Conservation (phyloP, 2,888 invertebrate species). For the Seira ritae region DNA sequence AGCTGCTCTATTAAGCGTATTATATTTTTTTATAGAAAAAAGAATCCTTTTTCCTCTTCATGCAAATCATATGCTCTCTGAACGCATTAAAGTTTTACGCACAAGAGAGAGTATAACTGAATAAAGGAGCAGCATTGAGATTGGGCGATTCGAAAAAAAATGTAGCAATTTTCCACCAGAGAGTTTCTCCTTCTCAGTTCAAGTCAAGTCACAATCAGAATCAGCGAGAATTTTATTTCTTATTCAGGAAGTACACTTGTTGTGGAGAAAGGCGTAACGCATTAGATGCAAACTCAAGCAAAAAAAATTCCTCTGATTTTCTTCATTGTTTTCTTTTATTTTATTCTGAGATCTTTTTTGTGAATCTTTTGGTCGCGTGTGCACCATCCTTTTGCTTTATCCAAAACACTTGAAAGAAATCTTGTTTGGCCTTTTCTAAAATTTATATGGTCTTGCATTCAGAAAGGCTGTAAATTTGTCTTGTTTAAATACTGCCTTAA, state of each 20-base stretch:
- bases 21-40: constrained; percentile 16
- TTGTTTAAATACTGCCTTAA: constrained; percentile 39
- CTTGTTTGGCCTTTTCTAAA: neutral
- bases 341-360: neutral
- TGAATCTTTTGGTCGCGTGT: too few relatives aligned
- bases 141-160: constrained; percentile 16
- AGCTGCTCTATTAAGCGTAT: neutral
- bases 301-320: too few relatives aligned
- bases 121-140: neutral
- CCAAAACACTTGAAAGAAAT: neutral
- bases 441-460: neutral
- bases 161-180: constrained; percentile 36
- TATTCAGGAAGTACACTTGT: constrained; percentile 18
- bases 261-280: too few relatives aligned
- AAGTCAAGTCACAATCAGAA: too few relatives aligned
- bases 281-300: too few relatives aligned
- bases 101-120: constrained; percentile 7
- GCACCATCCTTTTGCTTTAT: too few relatives aligned
- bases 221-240: neutral
- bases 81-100: constrained; percentile 47
- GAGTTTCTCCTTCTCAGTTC: constrained; percentile 12
- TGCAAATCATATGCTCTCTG: constrained; percentile 7
- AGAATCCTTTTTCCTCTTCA: neutral
- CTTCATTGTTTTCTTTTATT: constrained; percentile 5
- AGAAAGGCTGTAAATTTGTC: constrained; percentile 35